phyloP scores from a whole-genome alignment of 64 coral and sea anemone genomes.

The Orbicella faveolata region DNA sequence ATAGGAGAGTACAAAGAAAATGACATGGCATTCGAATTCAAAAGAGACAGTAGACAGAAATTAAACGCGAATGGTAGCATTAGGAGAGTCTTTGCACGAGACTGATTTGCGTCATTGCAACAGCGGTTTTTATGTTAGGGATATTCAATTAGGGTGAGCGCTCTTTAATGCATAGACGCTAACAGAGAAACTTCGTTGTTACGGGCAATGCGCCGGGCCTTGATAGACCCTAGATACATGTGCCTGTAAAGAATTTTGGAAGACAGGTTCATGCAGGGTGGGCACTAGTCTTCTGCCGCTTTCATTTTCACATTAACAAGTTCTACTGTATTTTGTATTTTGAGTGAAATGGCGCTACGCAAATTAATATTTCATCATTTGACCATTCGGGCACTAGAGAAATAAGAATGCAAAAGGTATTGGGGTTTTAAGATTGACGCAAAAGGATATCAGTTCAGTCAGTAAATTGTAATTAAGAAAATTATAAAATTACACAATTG shows the following conservation, averaged over 20 bases:
- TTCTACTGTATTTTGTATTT: background rate
- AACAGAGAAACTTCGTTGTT: too few relatives aligned
- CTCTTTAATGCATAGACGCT: too few relatives aligned
- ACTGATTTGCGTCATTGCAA: background rate
- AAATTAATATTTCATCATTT: background rate
- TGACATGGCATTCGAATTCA: background rate
- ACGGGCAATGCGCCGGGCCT: too few relatives aligned
- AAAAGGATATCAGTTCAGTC: background rate
- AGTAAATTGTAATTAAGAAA: background rate
- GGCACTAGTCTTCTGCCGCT: too few relatives aligned
- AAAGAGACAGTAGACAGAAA: background rate
- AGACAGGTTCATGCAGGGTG: too few relatives aligned
- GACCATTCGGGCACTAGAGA: background rate
- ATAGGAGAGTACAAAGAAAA: background rate
- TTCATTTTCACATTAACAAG: too few relatives aligned
- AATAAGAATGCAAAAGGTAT: background rate
- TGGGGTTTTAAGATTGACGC: background rate
- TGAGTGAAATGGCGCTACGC: background rate
- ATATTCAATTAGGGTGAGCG: too few relatives aligned
- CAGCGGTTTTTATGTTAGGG: too few relatives aligned
- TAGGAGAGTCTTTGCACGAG: background rate
- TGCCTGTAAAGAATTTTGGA: too few relatives aligned
- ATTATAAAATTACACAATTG: background rate
- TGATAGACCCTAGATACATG: too few relatives aligned
- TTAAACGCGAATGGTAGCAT: background rate